Percentiles rank a stretch among this genome's conserved stretches.
These are phyloP conservation scores for Apis laboriosa DNA, from an alignment of 1,140 invertebrate species.

Conservation along the genomic window DNA sequence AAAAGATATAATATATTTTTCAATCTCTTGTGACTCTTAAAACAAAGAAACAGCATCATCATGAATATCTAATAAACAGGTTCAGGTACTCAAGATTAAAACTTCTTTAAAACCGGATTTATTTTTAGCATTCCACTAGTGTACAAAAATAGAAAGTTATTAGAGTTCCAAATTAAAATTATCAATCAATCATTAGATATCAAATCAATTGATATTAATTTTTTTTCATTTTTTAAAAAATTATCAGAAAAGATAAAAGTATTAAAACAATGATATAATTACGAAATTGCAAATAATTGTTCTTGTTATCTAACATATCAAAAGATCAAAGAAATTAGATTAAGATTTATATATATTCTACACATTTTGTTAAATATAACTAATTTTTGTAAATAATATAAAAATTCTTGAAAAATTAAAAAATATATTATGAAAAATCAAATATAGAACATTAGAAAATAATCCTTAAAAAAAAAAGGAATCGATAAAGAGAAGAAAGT, in stretches of 20 bases:
- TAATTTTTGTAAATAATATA: neutral
- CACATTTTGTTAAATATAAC: no score
- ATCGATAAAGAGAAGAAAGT: no score
- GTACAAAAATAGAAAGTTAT: neutral
- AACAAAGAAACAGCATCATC: neutral
- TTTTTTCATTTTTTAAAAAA: neutral
- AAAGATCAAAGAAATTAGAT: neutral
- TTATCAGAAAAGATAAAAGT: neutral
- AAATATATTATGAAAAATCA: neutral
- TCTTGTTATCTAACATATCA: neutral
- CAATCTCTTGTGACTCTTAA: neutral
- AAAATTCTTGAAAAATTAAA: neutral
- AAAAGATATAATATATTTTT: neutral
- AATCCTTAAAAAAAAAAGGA: no score
- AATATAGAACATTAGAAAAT: no score
- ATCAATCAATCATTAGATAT: no score
- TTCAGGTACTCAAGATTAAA: neutral
- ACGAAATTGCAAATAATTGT: neutral
- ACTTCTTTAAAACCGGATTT: constrained; percentile 18
- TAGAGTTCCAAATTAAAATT: neutral
- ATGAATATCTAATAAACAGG: neutral
- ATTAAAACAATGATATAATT: neutral
- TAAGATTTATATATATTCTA: neutral
- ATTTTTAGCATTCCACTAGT: neutral
- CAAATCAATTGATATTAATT: neutral